Percentiles rank a stretch among this genome's conserved stretches.
Evolutionary conservation across 2,113 vertebrate species (phyloP).

Genomic region (Acrocephalus arundinaceus): DNA sequence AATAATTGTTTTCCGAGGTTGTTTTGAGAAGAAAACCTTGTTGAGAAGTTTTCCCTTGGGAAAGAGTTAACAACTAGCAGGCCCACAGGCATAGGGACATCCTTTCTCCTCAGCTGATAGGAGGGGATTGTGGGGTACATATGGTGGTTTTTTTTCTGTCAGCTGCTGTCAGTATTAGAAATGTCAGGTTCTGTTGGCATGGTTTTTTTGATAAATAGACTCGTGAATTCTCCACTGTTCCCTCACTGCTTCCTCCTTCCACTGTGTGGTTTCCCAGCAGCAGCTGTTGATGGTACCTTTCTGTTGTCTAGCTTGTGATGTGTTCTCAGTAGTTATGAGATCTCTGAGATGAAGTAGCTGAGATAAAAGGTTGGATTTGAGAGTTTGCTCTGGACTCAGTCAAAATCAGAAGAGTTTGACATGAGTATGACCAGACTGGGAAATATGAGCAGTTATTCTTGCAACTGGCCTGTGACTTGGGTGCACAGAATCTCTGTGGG

Average conservation of each 20-base stretch:
- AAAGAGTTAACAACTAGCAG: too few species aligned
- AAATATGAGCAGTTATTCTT: background rate
- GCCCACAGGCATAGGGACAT: background rate
- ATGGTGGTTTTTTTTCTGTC: background rate
- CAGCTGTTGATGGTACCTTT: background rate
- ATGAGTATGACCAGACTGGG: background rate
- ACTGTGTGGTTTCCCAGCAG: background rate
- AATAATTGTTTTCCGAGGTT: too few species aligned
- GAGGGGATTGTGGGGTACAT: background rate
- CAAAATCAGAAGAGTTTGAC: background rate
- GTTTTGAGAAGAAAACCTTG: too few species aligned
- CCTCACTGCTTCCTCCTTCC: background rate
- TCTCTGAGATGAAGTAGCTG: background rate
- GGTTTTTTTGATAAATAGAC: background rate
- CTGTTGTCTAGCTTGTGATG: background rate
- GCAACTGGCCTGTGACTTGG: background rate
- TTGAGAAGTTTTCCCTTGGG: too few species aligned
- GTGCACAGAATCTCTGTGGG: background rate
- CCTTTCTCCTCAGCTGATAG: background rate
- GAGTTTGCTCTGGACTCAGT: background rate
- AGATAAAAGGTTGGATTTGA: background rate
- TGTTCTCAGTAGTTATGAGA: background rate
- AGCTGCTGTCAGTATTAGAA: background rate
- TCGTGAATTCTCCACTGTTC: background rate
- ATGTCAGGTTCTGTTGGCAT: accelerated